Evolutionary conservation across 1,140 invertebrate species (phyloP), one percentile per base, ranked within the genome.

Genomic region (Drosophila sucinea): DNA sequence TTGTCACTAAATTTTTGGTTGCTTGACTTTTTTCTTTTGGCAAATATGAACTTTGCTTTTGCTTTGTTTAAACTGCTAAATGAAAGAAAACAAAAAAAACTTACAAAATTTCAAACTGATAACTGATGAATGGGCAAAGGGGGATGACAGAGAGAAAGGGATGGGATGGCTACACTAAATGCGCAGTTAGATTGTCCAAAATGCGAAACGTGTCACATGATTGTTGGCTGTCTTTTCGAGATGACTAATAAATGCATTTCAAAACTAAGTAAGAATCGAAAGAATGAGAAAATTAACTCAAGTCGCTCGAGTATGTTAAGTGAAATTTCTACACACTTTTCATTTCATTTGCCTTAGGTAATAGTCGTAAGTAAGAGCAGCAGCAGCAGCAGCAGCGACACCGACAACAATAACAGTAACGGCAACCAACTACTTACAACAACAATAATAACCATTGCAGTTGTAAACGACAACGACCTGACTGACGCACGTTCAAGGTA

Each of bases 401-500:
- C 58, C 41, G 67, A 51, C 47, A 62, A 73, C 69, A 71, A 65
- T 51, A 62, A 33, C 67, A 67, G 38, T 47, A 47, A 47, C 44
- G 35, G 47, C 60, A 56, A 67, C 61, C 56, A 63, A 67, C 70
- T 51, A 58, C 55, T 54, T 66, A 44, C 51, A 63, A 58, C 38
- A 62, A 51, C 56, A 76, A 63, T 35, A 30, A 51, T 38, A 58
- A 33, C 61, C 81, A 61, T 72, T 81, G 73, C 71, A 73, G 64
- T 71, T 90, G 85, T 78, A 87, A 74, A 81, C 84, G 84, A 65
- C 87, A 82, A 79, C 81, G 79, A 82, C 79, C 87, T 91, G 86
- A 57, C 79, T 82, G 87, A 84, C 89, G 81, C 83, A 89, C 83
- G 89, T 90, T 87, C 87, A 90, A 90, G 87, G 87, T 90, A 90